Percentiles rank a stretch among this genome's conserved stretches.
These are phyloP conservation scores for Brachionus koreanus DNA, from an alignment of 1,140 invertebrate genomes.

Conservation along the genomic window DNA sequence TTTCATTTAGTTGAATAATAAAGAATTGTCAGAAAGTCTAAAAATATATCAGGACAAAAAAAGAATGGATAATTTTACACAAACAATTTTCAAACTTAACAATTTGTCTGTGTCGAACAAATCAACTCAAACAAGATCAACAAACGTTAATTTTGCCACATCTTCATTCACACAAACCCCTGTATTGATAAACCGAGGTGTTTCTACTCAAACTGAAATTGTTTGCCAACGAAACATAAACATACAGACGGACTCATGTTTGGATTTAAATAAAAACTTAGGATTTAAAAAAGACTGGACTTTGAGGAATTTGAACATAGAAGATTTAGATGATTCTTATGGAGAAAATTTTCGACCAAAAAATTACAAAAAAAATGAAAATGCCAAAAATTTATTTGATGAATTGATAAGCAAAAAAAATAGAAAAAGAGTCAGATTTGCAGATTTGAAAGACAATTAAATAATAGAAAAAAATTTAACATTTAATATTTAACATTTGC, in stretches of 20 bases:
- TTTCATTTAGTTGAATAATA: background rate
- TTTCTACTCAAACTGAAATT: background rate
- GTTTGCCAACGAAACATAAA: background rate
- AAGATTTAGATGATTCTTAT: background rate
- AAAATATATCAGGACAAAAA: background rate
- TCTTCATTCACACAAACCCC: background rate
- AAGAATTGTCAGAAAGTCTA: background rate
- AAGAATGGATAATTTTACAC: background rate
- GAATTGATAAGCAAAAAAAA: background rate
- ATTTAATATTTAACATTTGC: slow-evolving; percentile 9
- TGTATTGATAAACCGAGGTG: background rate
- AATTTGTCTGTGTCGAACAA: background rate
- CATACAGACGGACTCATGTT: background rate
- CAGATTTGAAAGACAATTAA: background rate
- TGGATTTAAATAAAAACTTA: slow-evolving; percentile 1
- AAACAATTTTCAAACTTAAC: background rate
- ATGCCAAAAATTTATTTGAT: slow-evolving; percentile 10
- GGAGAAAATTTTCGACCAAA: background rate
- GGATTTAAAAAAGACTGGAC: background rate
- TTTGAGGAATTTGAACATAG: background rate
- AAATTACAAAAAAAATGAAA: background rate
- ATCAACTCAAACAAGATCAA: background rate
- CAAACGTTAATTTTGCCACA: background rate
- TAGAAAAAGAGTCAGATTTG: background rate
- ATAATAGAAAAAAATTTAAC: background rate